Conservation (phyloP, 92 coral and sea anemone genomes). For the Phenganax subtilis region DNA sequence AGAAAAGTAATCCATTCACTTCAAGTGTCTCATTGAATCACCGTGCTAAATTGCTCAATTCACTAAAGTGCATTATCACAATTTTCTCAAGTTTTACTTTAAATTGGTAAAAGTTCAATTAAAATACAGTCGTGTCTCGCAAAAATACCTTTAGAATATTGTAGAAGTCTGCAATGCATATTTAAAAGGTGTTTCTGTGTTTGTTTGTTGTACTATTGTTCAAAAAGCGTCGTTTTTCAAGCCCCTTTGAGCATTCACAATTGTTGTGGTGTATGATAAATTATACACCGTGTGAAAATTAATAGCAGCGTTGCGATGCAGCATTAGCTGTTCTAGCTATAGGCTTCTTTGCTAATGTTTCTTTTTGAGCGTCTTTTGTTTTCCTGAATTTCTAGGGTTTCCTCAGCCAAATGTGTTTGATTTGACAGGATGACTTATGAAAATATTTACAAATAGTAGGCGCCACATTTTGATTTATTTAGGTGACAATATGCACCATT, state of each 20-base stretch:
- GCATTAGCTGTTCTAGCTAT: too few relatives aligned
- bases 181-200: not conserved
- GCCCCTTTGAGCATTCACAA: not conserved
- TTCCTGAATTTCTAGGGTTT: too few relatives aligned
- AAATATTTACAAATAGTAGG: too few relatives aligned
- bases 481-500: too few relatives aligned
- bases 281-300: not conserved
- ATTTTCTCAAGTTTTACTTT: not conserved
- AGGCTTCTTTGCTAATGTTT: too few relatives aligned
- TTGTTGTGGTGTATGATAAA: not conserved
- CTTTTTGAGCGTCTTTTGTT: too few relatives aligned
- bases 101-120: not conserved
- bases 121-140: not conserved
- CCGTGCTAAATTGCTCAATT: constrained; percentile 1
- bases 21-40: not conserved
- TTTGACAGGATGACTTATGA: too few relatives aligned
- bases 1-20: not conserved
- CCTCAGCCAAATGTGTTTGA: too few relatives aligned
- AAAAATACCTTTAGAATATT: not conserved
- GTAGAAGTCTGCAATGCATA: constrained; percentile 11
- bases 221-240: constrained; percentile 3
- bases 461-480: too few relatives aligned
- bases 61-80: not conserved
- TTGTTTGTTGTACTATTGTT: not conserved
- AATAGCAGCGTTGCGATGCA: not conserved